phyloP scores from a whole-genome alignment of 2,113 vertebrate species.

The Epinephelus cyanopodus region DNA sequence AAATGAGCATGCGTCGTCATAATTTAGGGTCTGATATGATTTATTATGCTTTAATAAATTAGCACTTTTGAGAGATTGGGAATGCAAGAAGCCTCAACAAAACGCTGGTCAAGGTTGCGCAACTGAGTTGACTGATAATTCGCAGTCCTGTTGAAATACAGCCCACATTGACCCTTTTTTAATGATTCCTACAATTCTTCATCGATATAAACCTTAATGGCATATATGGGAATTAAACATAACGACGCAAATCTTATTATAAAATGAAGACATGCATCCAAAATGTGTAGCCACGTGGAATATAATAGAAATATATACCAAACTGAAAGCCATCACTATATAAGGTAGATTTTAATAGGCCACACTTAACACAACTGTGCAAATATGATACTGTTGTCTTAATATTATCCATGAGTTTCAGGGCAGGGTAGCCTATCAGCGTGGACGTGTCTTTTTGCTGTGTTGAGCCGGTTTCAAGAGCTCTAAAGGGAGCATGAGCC shows the following conservation, averaged over 20 bases:
- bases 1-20: constrained; percentile 40
- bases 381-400: no score
- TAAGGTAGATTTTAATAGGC: not conserved
- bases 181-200: not conserved
- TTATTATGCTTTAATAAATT: constrained; percentile 36
- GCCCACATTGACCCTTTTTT: constrained; percentile 16
- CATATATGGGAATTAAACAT: not conserved
- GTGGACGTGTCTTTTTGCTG: constrained; percentile 46
- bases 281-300: not conserved
- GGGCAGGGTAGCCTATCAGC: constrained; percentile 2
- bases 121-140: constrained; percentile 18
- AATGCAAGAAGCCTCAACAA: constrained; percentile 4
- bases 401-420: not conserved
- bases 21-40: constrained; percentile 23
- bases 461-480: constrained; percentile 47
- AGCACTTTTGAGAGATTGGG: constrained; percentile 32
- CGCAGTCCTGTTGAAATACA: constrained; percentile 31
- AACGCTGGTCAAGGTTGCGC: constrained; percentile 35
- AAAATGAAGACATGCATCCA: not conserved
- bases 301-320: no score
- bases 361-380: not conserved
- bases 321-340: no score
- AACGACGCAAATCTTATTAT: not conserved
- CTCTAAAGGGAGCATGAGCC: constrained; percentile 46
- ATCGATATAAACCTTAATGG: no score